phyloP scores from a whole-genome alignment of 2,113 vertebrate genomes.

The Alouatta palliata region DNA sequence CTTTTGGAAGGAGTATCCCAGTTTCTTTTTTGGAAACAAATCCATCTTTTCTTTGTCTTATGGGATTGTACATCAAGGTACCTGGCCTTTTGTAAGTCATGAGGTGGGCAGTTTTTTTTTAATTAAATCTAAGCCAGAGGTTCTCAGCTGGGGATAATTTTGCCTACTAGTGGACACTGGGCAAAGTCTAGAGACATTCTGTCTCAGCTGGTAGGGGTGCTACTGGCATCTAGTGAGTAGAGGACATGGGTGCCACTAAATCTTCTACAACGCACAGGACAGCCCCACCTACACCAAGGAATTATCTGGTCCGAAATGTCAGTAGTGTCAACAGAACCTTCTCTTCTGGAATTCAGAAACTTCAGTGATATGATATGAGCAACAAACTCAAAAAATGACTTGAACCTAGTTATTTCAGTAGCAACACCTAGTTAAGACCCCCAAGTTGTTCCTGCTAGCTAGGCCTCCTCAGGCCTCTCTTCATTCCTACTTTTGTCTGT shows the following conservation, averaged over 20 bases:
- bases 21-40: neutral
- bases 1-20: neutral
- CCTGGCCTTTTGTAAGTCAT: neutral
- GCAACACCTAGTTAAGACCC: neutral
- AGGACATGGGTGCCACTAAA: neutral
- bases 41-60: neutral
- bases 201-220: neutral
- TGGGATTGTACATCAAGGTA: neutral
- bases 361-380: neutral
- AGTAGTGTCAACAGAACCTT: neutral
- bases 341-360: neutral
- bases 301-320: neutral
- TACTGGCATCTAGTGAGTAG: neutral
- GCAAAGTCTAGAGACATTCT: neutral
- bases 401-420: neutral
- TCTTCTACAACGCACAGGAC: neutral
- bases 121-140: neutral
- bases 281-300: neutral
- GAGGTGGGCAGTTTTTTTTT: neutral
- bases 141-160: neutral
- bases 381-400: neutral
- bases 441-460: neutral
- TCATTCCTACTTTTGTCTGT: neutral
- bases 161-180: neutral
- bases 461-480: neutral